Percentiles rank a stretch among this genome's conserved stretches.
Conservation (phyloP, 2,888 invertebrate species). For the Polydrusus cervinus region DNA sequence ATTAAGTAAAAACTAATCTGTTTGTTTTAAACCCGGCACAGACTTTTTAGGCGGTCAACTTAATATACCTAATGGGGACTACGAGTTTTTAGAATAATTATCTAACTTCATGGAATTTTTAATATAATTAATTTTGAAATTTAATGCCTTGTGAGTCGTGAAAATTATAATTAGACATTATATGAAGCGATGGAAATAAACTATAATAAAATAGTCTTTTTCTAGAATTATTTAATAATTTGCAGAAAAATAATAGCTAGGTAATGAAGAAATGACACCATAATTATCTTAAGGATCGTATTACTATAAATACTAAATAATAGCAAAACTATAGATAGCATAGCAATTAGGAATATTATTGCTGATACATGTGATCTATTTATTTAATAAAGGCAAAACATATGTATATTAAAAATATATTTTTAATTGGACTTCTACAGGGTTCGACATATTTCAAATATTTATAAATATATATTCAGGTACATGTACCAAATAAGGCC, state of each 20-base stretch:
- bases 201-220: constrained; percentile 29
- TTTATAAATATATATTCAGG: no score
- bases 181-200: constrained; percentile 15
- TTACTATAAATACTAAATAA: constrained; percentile 37
- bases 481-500: no score
- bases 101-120: neutral
- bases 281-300: constrained; percentile 26
- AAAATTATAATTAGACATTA: constrained; percentile 6
- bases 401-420: neutral
- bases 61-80: neutral
- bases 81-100: constrained; percentile 6
- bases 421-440: neutral
- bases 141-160: neutral
- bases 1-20: no score
- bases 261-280: constrained; percentile 36
- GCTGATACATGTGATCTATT: constrained; percentile 30
- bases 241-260: constrained; percentile 36
- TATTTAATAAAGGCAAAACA: constrained; percentile 17
- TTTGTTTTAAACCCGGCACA: no score
- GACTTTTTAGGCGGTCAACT: no score
- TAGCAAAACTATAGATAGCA: constrained; percentile 24
- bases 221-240: constrained; percentile 29
- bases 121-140: constrained; percentile 12
- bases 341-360: constrained; percentile 27
- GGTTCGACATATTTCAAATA: no score